Evolutionary conservation across 1,140 invertebrate genomes (phyloP), one percentile per base, ranked within the genome.

Genomic region (Nasonia giraulti): DNA sequence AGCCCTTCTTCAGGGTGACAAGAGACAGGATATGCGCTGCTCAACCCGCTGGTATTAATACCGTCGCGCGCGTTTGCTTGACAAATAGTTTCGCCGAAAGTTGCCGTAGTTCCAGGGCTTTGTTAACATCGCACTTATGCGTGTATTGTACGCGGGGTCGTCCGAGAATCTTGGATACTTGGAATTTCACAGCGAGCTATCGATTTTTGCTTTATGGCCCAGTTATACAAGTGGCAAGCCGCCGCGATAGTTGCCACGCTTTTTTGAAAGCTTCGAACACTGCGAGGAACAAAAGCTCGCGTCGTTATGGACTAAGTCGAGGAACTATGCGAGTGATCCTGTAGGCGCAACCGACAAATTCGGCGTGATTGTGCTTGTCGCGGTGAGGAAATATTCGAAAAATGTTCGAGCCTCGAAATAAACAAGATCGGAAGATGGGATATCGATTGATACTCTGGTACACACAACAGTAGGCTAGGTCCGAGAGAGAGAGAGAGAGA

Each of bases 21-120:
- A 66, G 27, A 86, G 27, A 86, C 87, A 83, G 87, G 80, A 87
- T 85, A 76, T 37, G 33, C 33, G 33, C 33, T 37, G 33, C 33
- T 37, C 27, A 55, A 55, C 87, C 77, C 88, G 88, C 87, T 90
- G 89, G 87, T 87, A 89, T 87, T 37, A 37, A 37, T 37, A 37
- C 33, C 33, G 33, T 6, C 86, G 88, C 87, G 0, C 86, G 84
- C 73, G 82, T 87, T 87, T 78, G 86, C 74, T 89, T 89, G 87
- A 88, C 86, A 87, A 89, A 90, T 90, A 89, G 89, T 89, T 90
- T 87, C 40, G 84, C 78, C 79, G 83, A 87, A 86, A 87, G 89
- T 88, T 87, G 80, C 69, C 86, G 31, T 80, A 75, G 33, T 37
- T 37, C 84, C 74, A 78, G 86, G 86, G 75, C 82, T 87, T 87